Evolutionary conservation across 53 echinoderm and acorn worm species (phyloP), one percentile per base, ranked within the genome.

Genomic region (Arbacia lixula): DNA sequence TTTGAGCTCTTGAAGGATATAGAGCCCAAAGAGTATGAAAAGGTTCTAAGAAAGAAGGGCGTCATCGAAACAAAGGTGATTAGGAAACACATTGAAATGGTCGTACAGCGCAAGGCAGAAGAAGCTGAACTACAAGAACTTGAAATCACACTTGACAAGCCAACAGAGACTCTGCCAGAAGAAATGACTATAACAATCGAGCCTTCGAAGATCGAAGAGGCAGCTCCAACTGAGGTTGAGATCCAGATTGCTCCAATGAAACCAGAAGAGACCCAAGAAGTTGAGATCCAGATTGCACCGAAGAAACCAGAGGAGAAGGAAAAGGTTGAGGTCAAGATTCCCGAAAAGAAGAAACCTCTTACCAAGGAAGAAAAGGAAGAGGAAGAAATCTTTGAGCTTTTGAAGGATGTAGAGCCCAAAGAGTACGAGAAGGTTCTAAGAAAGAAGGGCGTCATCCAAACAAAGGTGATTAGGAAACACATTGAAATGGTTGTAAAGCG

Each of bases 341-440:
- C 58, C 5, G 12, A 14, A 14, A 57, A 57, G n/a, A 46, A 46
- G 46, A 12, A 21, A 57, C 19, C 58, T 19, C 58, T 57, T 12
- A 57, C 58, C 58, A 57, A 57, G 22, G 58, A 57, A 57, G 58
- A 57, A 21, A 20, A 74, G 21, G 80, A 51, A 4, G 86, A 90
- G 32, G 78, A 84, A 39, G 77, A 91, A 76, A 78, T 91, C 42
- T 83, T 74, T 85, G 91, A 91, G 42, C 61, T 91, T 42, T 68
- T 91, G 11, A 91, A 91, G 43, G 91, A 91, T 43, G 91, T 71
- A 36, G 36, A 88, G 34, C 81, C 85, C 9, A 64, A 53, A 56
- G 29, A 89, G 25, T 92, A 89, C 36, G 93, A 88, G 39, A 89
- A 72, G 61, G 77, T 89, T 33, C 71, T 92, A 3, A 83, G 63